Evolutionary conservation across 1,140 invertebrate species (phyloP).

Genomic region (Drosophila takahashii): DNA sequence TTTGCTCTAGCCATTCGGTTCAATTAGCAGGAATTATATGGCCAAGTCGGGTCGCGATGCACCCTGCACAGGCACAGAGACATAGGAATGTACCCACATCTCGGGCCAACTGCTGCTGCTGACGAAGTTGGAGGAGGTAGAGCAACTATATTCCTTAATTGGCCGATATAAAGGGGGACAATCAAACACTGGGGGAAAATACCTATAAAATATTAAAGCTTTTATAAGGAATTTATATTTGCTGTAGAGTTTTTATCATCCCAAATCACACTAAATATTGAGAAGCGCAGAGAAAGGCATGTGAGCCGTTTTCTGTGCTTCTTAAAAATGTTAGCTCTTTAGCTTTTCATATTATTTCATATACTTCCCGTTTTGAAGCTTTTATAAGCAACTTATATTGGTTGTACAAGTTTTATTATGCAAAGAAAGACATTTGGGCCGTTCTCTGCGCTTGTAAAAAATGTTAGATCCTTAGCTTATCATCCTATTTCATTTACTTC

Average conservation of each 20-base stretch:
- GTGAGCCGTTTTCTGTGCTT: too few relatives aligned
- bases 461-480: too few relatives aligned
- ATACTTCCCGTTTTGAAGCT: too few relatives aligned
- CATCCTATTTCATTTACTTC: too few relatives aligned
- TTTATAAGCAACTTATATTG: not conserved
- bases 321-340: too few relatives aligned
- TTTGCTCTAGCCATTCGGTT: slow-evolving; percentile 63
- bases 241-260: too few relatives aligned
- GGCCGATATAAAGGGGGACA: slow-evolving; percentile 47
- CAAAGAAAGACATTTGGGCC: too few relatives aligned
- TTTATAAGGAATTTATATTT: not conserved
- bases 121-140: slow-evolving; percentile 31
- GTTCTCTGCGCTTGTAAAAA: too few relatives aligned
- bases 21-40: slow-evolving; percentile 77
- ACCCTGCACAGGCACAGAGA: slow-evolving; percentile 34
- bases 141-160: slow-evolving; percentile 64
- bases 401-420: too few relatives aligned
- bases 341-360: too few relatives aligned
- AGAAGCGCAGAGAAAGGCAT: too few relatives aligned
- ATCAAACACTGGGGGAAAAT: slow-evolving; percentile 9
- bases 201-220: not conserved
- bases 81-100: slow-evolving; percentile 63
- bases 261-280: too few relatives aligned
- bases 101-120: slow-evolving; percentile 66
- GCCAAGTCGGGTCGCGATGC: slow-evolving; percentile 67